Evolutionary conservation across 2,888 invertebrate species (phyloP), one percentile per base, ranked within the genome.

Genomic region (Polymixis lichenea): DNA sequence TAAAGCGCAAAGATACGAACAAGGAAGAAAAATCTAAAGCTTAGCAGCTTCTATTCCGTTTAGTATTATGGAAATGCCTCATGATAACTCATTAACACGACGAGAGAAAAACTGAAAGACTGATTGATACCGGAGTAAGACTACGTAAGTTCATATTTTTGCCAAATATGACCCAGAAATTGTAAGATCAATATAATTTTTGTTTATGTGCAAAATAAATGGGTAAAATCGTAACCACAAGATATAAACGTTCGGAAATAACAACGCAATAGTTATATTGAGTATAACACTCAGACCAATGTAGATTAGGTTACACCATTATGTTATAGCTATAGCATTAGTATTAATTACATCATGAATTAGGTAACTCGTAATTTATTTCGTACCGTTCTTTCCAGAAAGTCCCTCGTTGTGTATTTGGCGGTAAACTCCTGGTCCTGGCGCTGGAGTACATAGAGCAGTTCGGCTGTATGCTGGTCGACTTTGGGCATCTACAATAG

Each of bases 381-480:
- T 94, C 84, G 91, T 89, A 75, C 84, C 82, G 81, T 86, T 85
- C 85, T 91, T 94, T 76, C 88, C 90, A 70, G 88, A 77, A 32
- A 85, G 71, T 76, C 90, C 90, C 25, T 96, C 96, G 80, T 92
- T 93, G 88, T 88, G 92, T 72, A 97, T 94, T 88, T 94, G 94
- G 25, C 97, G 92, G 80, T 97, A 97, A 38, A 95, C 90, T 22
- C 97, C 97, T 49, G 94, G 92, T 60, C 95, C 95, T 6, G 96
- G 95, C 19, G 92, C 93, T 3, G 92, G 92, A n/a, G 93, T 91
- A 73, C 88, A 89, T 49, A 93, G 91, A 28, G 94, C 93, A 73
- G 89, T 88, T 17, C 94, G 92, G 22, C 93, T 92, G 71, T 92
- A 91, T 75, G 89, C 80, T 58, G 93, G 92, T 75, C 93, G 91